Evolutionary conservation across 2,113 vertebrate genomes (phyloP), one percentile per base, ranked within the genome.

Genomic region (Anolis sagrei): DNA sequence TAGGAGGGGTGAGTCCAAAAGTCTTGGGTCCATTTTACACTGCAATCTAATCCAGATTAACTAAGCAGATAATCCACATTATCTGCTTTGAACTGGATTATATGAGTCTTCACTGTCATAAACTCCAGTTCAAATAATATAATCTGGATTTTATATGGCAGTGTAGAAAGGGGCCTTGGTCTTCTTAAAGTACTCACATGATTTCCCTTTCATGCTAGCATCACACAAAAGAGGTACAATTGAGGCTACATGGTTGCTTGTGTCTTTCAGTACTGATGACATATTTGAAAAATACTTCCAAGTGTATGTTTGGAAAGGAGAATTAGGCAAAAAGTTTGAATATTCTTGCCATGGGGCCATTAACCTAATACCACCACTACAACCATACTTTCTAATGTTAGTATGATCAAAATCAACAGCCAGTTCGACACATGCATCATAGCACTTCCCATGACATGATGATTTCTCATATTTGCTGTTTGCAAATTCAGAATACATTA

Each of bases 391-490:
- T 81, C 23, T 4, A 51, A 51, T 81, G 4, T 19, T 81, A 44
- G 39, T 49, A 21, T 68, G 27, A 54, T 10, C 29, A 76, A 25
- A 86, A 29, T 29, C 0, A 1, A 4, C 9, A 0, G 49, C 68
- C 70, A 88, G 9, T 1, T 18, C 82, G 36, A 78, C 61, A 39
- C 58, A 90, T 76, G 3, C 0, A 34, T 1, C 13, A 0, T 0
- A 54, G 13, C 19, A 3, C 48, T 78, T 86, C 72, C 34, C 36
- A 87, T 32, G n/a, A 86, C 2, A 81, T 29, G 76, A 87, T 51
- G 13, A 48, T 75, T 23, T 49, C 44, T 75, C 27, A 49, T 49
- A 29, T 77, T 29, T 29, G 21, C 25, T 27, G 75, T 86, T 84
- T 61, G 10, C 82, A 32, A 84, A 86, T 87, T 86, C 74, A 2